Base-by-base conservation (phyloP, 1,140 invertebrate genomes). In the Dinoponera quadriceps region DNA sequence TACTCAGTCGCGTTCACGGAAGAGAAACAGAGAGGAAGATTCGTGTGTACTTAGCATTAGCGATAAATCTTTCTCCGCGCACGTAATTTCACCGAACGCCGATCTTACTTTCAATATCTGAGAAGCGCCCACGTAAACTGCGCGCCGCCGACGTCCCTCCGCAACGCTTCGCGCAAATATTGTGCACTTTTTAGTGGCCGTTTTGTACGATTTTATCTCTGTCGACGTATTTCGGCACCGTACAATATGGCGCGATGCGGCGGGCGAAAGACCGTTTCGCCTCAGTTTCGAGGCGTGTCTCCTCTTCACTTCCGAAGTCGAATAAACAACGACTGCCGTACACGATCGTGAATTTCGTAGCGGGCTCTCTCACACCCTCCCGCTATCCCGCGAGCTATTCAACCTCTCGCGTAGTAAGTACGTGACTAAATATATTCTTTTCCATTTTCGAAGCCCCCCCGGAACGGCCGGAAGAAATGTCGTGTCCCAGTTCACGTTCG, bases 381-480 rank as follows among this genome's bases (percentile, higher is more conserved):
- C 20, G n/a, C n/a, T 25, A 22, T 18, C 66, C 27, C 22, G 22
- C 29, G 69, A 51, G 18, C 66, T 51, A 63, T 78, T 65, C 65
- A 25, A 85, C 38, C 73, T 27, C n/a, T 54, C 18, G 48, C n/a
- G n/a, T 33, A 68, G 44, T 44, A 62, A 54, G 33, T 71, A 87
- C 51, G 85, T 74, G 74, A 87, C 66, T 60, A 84, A 81, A 74
- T 87, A 77, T 82, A 62, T 77, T 84, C 72, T 84, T 84, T 82
- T 80, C 27, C 25, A 60, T 68, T 73, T 62, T 55, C 59, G 33
- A 68, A 29, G 51, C 16, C 1, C 18, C 4, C 1, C 20, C 3
- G 44, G 13, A 1, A 63, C 20, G 51, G 14, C 49, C 48, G 49
- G 62, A 78, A 68, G 62, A 84, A 78, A 74, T 60, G 27, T 54